These are phyloP conservation scores for Copidosoma floridanum DNA, from an alignment of 1,140 invertebrate species.

Conservation along the genomic window DNA sequence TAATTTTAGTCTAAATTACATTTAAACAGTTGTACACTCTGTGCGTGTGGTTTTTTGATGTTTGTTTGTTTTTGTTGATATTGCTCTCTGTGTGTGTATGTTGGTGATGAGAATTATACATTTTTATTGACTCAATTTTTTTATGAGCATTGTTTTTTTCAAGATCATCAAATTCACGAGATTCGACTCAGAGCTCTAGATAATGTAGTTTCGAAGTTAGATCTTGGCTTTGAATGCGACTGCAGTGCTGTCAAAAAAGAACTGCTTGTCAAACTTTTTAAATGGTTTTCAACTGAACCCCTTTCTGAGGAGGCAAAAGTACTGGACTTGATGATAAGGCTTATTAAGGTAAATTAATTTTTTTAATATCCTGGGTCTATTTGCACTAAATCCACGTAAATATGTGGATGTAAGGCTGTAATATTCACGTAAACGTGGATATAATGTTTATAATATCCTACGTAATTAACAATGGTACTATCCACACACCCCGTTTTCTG, in stretches of 20 bases:
- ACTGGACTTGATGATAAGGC: slow-evolving; percentile 44
- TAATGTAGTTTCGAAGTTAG: slow-evolving; percentile 50
- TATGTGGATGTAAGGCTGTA: too few relatives aligned
- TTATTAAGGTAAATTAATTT: slow-evolving; percentile 46
- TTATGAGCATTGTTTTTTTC: background rate
- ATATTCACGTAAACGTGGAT: too few relatives aligned
- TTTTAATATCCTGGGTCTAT: too few relatives aligned
- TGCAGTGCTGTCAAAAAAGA: slow-evolving; percentile 48
- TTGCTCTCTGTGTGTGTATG: too few relatives aligned
- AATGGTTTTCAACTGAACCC: slow-evolving; percentile 52
- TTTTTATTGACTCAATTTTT: background rate
- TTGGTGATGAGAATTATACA: background rate
- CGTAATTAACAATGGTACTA: too few relatives aligned
- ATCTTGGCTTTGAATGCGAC: slow-evolving; percentile 47
- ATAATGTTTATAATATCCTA: too few relatives aligned
- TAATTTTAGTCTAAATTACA: background rate
- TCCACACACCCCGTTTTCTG: too few relatives aligned
- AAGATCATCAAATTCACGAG: slow-evolving; percentile 49
- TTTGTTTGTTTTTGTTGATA: background rate
- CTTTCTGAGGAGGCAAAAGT: slow-evolving; percentile 43
- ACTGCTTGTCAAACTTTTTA: slow-evolving; percentile 49
- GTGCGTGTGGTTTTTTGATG: too few relatives aligned
- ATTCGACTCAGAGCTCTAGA: slow-evolving; percentile 48
- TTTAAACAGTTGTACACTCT: too few relatives aligned
- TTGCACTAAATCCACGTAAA: too few relatives aligned